phyloP scores from a whole-genome alignment of 2,888 invertebrate genomes.

The Harpagoxenus sublaevis region DNA sequence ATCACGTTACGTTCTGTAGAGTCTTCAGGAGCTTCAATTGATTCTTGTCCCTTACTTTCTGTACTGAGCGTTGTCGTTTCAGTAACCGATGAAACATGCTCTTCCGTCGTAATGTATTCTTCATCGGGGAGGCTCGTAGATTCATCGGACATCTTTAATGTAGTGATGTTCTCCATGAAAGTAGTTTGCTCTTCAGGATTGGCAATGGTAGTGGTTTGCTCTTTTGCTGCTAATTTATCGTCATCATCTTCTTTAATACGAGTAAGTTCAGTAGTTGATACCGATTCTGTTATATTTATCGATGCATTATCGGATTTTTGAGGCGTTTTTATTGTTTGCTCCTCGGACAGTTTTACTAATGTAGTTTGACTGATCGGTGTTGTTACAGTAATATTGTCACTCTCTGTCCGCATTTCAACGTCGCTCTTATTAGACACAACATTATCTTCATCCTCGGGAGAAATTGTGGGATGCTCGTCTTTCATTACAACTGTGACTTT shows the following conservation, averaged over 20 bases:
- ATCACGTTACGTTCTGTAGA: not conserved
- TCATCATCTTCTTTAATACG: slow-evolving; percentile 31
- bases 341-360: not conserved
- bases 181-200: slow-evolving; percentile 42
- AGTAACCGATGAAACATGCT: slow-evolving; percentile 20
- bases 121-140: slow-evolving; percentile 8
- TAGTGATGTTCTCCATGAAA: slow-evolving; percentile 51
- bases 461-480: slow-evolving; percentile 3
- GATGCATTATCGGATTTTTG: slow-evolving; percentile 9
- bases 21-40: slow-evolving; percentile 23
- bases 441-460: slow-evolving; percentile 50
- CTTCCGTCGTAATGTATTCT: slow-evolving; percentile 19
- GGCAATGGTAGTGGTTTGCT: slow-evolving; percentile 11
- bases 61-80: not conserved
- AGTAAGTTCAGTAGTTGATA: slow-evolving; percentile 19
- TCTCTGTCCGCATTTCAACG: not conserved
- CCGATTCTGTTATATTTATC: not conserved
- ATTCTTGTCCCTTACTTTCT: slow-evolving; percentile 6
- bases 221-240: slow-evolving; percentile 21
- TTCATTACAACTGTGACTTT: not conserved
- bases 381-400: slow-evolving; percentile 14
- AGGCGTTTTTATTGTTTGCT: slow-evolving; percentile 10
- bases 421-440: slow-evolving; percentile 45
- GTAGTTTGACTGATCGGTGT: slow-evolving; percentile 1
- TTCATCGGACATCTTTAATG: slow-evolving; percentile 33